phyloP scores from a whole-genome alignment of 2,797 vertebrate species.

The Hafferia zeledoni region DNA sequence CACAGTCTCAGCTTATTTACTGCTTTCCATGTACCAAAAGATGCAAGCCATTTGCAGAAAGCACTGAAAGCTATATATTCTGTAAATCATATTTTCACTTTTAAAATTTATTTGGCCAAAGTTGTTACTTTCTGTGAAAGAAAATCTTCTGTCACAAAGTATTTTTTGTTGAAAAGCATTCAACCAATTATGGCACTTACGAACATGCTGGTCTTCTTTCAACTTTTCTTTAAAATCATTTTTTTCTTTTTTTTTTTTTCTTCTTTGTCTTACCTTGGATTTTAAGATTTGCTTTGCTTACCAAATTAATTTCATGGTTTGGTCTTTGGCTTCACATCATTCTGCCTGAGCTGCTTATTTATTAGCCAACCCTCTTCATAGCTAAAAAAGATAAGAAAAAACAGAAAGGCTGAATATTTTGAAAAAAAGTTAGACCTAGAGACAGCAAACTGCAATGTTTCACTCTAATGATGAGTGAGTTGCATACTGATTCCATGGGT shows the following conservation, averaged over 20 bases:
- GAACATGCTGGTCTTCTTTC: not conserved
- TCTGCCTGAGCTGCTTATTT: conserved; percentile 16
- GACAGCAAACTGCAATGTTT: not conserved
- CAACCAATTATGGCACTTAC: not conserved
- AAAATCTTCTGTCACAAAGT: not conserved
- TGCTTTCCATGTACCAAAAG: not conserved
- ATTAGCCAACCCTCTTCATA: not conserved
- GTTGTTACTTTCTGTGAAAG: not conserved
- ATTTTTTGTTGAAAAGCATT: not conserved
- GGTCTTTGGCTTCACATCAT: not conserved
- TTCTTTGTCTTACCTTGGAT: not conserved
- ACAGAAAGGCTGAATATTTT: not conserved
- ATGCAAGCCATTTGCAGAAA: not conserved
- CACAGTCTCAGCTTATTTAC: not conserved
- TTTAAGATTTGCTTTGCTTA: conserved; percentile 21
- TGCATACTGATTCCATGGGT: conserved; percentile 6
- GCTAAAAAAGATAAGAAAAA: not conserved
- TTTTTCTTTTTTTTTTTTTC: not conserved
- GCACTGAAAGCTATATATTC: not conserved
- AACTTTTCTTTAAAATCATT: not conserved
- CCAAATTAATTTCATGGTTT: not conserved
- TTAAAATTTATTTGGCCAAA: not conserved
- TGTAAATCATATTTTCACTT: not conserved
- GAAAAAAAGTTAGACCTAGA: not conserved
- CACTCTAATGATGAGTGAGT: not conserved